Base-by-base conservation (phyloP, 2,113 vertebrate genomes). In the Phalacrocorax brasilianus region DNA sequence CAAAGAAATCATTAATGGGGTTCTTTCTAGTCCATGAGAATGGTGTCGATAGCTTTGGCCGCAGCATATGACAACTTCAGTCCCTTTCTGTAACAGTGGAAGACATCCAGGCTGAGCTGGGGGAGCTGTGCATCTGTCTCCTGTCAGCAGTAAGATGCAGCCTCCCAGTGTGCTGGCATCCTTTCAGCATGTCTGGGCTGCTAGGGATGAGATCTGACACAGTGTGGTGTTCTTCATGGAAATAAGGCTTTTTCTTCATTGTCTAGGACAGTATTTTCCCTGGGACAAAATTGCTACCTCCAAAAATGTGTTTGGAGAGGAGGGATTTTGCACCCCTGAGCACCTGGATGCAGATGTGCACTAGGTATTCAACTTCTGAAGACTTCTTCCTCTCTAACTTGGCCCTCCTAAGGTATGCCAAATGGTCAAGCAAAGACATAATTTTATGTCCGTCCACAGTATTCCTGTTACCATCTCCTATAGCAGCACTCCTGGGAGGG, bases 1-100 rank as follows among this genome's bases (percentile, higher is more conserved):
- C 12, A 84, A 91, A 85, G 32, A 89, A 45, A 67, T 91, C 26
- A 61, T 96, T 96, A 92, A 19, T 42, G 52, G 22, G 52, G 12
- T 18, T 88, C 47, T 96, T 73, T 71, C 68, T 95, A 91, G 42
- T 83, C 63, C 80, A 50, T 56, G 42, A 75, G 76, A 95, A 89
- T 59, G 44, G 16, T 75, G 58, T 87, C 65, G 93, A 73, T 45
- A 47, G 45, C 0, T 0, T 50, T 80, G 14, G n/a, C 13, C 19
- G 40, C 52, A 77, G 62, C n/a, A 35, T 30, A 66, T 1, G 3
- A n/a, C 32, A 71, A n/a, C 17, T 91, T 71, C 9, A 2, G 14
- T 65, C 14, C 30, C 15, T 81, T 61, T 72, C 73, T 30, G 45
- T 63, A 52, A 38, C 0, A 1, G 14, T 6, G n/a, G 50, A 75